phyloP scores from a whole-genome alignment of 1,140 invertebrate genomes.

The Pseudomyrmex gracilis region DNA sequence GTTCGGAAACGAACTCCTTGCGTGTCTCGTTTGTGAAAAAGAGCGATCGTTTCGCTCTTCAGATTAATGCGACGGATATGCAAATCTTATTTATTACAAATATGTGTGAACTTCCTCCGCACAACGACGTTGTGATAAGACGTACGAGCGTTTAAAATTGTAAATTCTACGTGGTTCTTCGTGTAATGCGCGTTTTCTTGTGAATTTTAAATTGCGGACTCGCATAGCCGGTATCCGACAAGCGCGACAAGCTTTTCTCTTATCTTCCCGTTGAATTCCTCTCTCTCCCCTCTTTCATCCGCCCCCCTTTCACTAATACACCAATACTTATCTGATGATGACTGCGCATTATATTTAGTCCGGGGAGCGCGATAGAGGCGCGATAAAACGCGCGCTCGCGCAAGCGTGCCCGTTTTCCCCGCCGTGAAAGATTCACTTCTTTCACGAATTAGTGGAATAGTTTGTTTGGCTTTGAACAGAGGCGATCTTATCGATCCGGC shows the following conservation, averaged over 20 bases:
- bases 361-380: conserved; percentile 29
- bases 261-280: neutral
- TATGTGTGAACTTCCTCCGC: neutral
- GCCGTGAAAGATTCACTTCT: conserved; percentile 72
- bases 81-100: conserved; percentile 18
- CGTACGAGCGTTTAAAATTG: too few relatives aligned
- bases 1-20: neutral
- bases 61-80: conserved; percentile 9
- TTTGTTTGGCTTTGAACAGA: conserved; percentile 72
- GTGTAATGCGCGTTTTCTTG: too few relatives aligned
- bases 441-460: conserved; percentile 76
- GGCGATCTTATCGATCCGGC: conserved; percentile 73
- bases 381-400: conserved; percentile 54
- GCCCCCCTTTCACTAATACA: conserved; percentile 35
- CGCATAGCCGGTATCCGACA: neutral
- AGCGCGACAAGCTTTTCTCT: conserved; percentile 41
- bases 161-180: too few relatives aligned
- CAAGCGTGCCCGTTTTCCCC: conserved; percentile 36
- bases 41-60: neutral
- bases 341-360: conserved; percentile 62
- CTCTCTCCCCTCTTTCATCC: too few relatives aligned
- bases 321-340: conserved; percentile 69
- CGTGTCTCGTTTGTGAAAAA: neutral
- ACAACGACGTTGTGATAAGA: neutral
- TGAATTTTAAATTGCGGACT: too few relatives aligned